Base-by-base conservation (phyloP, 2,888 invertebrate species). In the Rotaria sp. region DNA sequence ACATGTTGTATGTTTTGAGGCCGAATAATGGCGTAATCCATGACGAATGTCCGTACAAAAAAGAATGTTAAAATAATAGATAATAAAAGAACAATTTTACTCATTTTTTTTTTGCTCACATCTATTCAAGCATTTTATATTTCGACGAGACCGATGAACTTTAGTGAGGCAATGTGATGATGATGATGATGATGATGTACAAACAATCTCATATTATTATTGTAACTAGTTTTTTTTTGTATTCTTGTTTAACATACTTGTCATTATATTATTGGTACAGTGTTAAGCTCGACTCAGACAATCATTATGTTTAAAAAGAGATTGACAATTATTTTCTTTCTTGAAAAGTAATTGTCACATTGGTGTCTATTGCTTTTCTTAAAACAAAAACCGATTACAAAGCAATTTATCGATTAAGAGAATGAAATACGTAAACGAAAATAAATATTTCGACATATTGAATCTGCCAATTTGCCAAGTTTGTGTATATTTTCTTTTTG, bases 21-120 rank as follows among this genome's bases (percentile, higher is more conserved):
- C 67, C 67, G 67, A 67, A 67, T 67, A 35, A 67, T 67, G 67
- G 67, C 35, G 67, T 67, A 67, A 67, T 67, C 67, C 35, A 67
- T 67, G 67, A 67, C 21, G 21, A 67, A 67, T 67, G 67, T 67
- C 67, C 67, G 21, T 3, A 35, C 30, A 67, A 35, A 21, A 57
- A 67, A 59, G 48, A 67, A 67, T 67, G 67, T 67, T 67, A 67
- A 67, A 67, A 67, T 35, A 67, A 67, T 67, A 67, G 67, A 67
- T 67, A 67, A 67, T 67, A 30, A 67, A 67, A 67, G 55, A 55
- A 26, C 55, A 55, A 55, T 55, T 26, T 55, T 26, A 55, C 2
- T 26, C 26, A 55, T 15, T 55, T 55, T 55, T 55, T 55, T 55
- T 15, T 55, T 26, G 26, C 11, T 48, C 10, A 41, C 52, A 52